Evolutionary conservation across 2,888 invertebrate genomes (phyloP).

Genomic region (Drosophila fungiperda): DNA sequence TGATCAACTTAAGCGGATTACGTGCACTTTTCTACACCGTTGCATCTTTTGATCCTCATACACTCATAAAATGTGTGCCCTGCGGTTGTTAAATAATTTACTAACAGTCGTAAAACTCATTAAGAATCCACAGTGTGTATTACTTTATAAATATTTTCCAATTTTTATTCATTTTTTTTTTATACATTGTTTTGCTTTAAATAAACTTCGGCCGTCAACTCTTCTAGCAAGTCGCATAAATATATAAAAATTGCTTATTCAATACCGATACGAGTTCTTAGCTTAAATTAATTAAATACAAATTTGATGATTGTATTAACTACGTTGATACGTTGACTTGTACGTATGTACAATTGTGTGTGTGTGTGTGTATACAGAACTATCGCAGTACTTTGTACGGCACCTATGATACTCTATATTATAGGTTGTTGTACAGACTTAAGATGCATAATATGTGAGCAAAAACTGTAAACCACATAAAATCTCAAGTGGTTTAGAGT

Average conservation of each 20-base stretch:
- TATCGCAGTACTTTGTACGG: slow-evolving; percentile 79
- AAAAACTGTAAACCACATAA: slow-evolving; percentile 61
- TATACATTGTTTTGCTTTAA: slow-evolving; percentile 38
- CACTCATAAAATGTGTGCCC: slow-evolving; percentile 21
- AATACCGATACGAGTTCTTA: slow-evolving; percentile 31
- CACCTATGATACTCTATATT: slow-evolving; percentile 61
- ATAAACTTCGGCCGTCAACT: slow-evolving; percentile 35
- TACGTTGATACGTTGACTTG: slow-evolving; percentile 63
- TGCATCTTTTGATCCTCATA: slow-evolving; percentile 55
- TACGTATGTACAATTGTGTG: slow-evolving; percentile 53
- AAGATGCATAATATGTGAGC: slow-evolving; percentile 9
- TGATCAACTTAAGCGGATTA: slow-evolving; percentile 69
- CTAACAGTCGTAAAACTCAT: background rate
- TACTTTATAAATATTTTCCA: slow-evolving; percentile 64
- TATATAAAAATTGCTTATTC: slow-evolving; percentile 61
- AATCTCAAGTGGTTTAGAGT: slow-evolving; percentile 55
- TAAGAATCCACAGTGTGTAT: background rate
- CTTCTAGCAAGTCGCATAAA: slow-evolving; percentile 37
- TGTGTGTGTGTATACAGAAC: slow-evolving; percentile 16
- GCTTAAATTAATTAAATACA: slow-evolving; percentile 30
- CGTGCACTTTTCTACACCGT: slow-evolving; percentile 59
- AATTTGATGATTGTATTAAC: slow-evolving; percentile 53
- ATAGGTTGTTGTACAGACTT: slow-evolving; percentile 46
- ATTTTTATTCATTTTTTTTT: slow-evolving; percentile 51
- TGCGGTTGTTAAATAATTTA: slow-evolving; percentile 44